phyloP scores from a whole-genome alignment of 2,888 invertebrate genomes.

The Drosophila nigricruria region DNA sequence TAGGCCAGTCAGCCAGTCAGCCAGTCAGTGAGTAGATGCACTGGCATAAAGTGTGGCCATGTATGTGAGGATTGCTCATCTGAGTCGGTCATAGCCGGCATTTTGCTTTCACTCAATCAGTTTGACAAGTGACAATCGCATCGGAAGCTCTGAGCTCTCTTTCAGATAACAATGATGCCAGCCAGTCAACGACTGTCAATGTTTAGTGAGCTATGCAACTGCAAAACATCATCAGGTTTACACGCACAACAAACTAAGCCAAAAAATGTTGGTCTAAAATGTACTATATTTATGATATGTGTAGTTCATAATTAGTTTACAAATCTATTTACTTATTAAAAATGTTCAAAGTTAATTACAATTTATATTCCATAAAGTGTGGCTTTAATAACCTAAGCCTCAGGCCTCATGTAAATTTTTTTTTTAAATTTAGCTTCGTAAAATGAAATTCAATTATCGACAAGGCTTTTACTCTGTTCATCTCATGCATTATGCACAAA shows the following conservation, averaged over 20 bases:
- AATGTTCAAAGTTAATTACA: neutral
- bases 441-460: neutral
- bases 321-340: neutral
- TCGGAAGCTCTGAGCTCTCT: conserved; percentile 36
- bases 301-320: too few species aligned
- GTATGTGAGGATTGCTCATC: conserved; percentile 19
- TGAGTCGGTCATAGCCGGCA: conserved; percentile 30
- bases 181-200: conserved; percentile 22
- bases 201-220: neutral
- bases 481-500: neutral
- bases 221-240: neutral
- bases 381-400: neutral
- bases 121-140: conserved; percentile 70
- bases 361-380: neutral
- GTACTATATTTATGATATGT: too few species aligned
- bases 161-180: conserved; percentile 56
- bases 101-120: conserved; percentile 69
- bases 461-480: neutral
- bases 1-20: conserved; percentile 8
- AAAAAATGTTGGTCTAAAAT: too few species aligned
- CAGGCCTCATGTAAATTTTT: neutral
- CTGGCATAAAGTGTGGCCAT: conserved; percentile 4
- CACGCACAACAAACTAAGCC: neutral
- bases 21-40: conserved; percentile 31
- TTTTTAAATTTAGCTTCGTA: neutral